These are phyloP conservation scores for Craseonycteris thonglongyai DNA, from an alignment of 2,113 vertebrate species.

Conservation along the genomic window DNA sequence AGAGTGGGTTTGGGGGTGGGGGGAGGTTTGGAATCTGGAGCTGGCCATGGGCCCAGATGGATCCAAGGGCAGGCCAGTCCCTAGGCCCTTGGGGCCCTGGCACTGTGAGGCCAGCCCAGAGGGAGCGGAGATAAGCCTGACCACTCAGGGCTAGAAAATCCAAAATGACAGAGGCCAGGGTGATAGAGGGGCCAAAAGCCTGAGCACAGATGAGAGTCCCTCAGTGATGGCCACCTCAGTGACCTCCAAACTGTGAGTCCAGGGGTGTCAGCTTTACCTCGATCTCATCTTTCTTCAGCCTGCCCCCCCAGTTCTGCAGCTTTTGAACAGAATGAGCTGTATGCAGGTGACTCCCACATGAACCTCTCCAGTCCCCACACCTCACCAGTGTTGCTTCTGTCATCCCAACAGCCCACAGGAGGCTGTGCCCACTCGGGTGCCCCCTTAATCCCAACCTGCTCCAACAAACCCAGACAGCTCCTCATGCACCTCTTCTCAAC, in stretches of 20 bases:
- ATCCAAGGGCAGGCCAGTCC: background rate
- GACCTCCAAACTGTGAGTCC: background rate
- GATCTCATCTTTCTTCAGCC: too few relatives aligned
- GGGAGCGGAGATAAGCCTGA: background rate
- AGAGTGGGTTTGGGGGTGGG: background rate
- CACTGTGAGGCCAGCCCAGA: background rate
- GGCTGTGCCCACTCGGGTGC: background rate
- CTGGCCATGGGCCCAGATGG: background rate
- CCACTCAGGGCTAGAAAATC: background rate
- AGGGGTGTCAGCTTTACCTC: background rate
- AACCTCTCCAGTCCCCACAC: rapidly evolving
- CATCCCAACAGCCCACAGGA: background rate
- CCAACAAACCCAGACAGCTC: background rate
- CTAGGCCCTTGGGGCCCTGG: background rate
- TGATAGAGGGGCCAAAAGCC: background rate
- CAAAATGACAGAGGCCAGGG: background rate
- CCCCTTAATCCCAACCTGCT: background rate
- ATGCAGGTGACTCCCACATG: background rate
- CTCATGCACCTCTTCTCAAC: background rate
- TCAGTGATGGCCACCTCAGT: too few relatives aligned
- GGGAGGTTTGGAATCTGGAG: background rate
- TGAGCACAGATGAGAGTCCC: background rate
- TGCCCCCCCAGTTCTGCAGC: background rate
- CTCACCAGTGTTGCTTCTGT: background rate
- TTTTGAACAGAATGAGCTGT: background rate